Evolutionary conservation across 2,113 vertebrate genomes (phyloP), one percentile per base, ranked within the genome.

Genomic region (Butorides virescens): DNA sequence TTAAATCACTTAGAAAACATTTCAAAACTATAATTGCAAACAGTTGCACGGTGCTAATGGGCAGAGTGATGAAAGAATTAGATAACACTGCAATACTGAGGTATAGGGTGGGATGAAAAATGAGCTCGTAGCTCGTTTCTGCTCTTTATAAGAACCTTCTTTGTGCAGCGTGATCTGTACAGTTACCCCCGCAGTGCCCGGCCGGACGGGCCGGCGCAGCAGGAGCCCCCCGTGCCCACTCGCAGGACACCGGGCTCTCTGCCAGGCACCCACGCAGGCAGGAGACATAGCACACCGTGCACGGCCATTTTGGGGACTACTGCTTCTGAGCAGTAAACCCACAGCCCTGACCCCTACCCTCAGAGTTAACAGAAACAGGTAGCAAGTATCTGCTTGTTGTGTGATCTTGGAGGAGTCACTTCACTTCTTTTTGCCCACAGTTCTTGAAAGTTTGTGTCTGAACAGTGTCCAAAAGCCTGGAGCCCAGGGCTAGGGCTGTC

Each of bases 181-280:
- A 11, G 27, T 15, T 53, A 32, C 5, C 13, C 49, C 74, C 12
- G 13, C 9, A 5, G 7, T 29, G 74, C 53, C 42, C 11, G 20
- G 30, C n/a, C 1, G 3, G 39, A 13, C 15, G 21, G 58, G 34
- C 34, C 25, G 66, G 39, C 5, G 3, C 23, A 59, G 46, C 27
- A 50, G 63, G n/a, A 74, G 50, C 50, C 10, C 17, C 52, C 12
- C 1, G 0, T 50, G 63, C 70, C 63, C 46, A 10, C 37, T 29
- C 26, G 3, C 5, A n/a, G 82, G 70, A n/a, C 10, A 32, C 15
- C 3, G 5, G 46, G 72, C n/a, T 39, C 53, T 15, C 34, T 50
- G 58, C 29, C n/a, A 7, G 19, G 32, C 15, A 61, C 46, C 36
- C 14, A 6, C 2, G 7, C 0, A 1, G 44, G 21, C 44, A 70